phyloP scores from a whole-genome alignment of 2,797 vertebrate genomes.

The Iguana delicatissima region DNA sequence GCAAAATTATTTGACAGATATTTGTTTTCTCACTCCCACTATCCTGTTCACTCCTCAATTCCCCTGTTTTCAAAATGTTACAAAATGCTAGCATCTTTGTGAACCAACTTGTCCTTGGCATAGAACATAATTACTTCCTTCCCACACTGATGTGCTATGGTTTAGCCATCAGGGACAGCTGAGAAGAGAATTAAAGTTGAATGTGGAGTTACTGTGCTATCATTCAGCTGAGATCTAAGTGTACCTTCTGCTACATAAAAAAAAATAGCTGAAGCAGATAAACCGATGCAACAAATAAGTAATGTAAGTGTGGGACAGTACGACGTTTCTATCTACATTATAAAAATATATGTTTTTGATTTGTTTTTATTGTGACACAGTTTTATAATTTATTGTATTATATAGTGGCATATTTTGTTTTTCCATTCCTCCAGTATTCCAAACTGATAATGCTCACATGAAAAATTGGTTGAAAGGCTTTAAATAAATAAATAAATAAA shows the following conservation, averaged over 20 bases:
- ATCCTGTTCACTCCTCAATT: neutral
- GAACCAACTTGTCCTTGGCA: constrained; percentile 63
- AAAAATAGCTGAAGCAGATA: neutral
- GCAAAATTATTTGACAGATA: constrained; percentile 24
- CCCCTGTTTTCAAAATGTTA: constrained; percentile 44
- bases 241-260: constrained; percentile 42
- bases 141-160: constrained; percentile 54
- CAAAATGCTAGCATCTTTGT: constrained; percentile 60
- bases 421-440: neutral
- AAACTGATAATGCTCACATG: neutral
- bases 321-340: too few species aligned
- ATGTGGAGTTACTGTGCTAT: constrained; percentile 32
- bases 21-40: neutral
- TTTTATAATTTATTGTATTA: neutral
- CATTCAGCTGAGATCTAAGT: constrained; percentile 49
- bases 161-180: constrained; percentile 57
- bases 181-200: constrained; percentile 56
- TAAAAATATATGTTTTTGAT: neutral
- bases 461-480: neutral
- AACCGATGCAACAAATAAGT: neutral
- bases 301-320: neutral
- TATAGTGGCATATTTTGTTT: too few species aligned
- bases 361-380: neutral
- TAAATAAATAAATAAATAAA: neutral
- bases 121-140: constrained; percentile 63